Base-by-base conservation (phyloP, 2,113 vertebrate species). In the Lophius piscatorius region DNA sequence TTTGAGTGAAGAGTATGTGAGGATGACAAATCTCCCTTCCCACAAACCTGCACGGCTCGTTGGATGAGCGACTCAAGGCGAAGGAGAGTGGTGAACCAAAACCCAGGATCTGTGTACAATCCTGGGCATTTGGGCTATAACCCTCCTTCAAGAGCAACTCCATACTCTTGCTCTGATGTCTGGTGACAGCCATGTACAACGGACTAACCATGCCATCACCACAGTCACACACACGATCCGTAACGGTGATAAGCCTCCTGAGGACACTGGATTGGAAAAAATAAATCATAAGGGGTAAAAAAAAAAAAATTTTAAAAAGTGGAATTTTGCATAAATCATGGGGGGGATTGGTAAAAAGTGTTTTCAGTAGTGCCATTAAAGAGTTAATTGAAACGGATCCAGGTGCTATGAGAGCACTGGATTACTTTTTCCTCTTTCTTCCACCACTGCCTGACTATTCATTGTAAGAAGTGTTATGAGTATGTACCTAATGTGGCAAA, bases 61-160 rank as follows among this genome's bases (percentile, higher is more conserved):
- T n/a, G 2, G 45, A 3, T 2, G 74, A 8, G 9, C 0, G 20
- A 10, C 3, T 29, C 16, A 88, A 18, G 9, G 81, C 61, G 1
- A 67, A 9, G 3, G 58, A 44, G 13, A 97, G 86, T 0, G 96
- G 96, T 4, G 94, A 94, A 6, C 46, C 73, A 63, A 91, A 81
- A 36, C 65, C 70, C 0, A 94, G 93, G 23, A 80, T 39, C 0
- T 77, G 64, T 0, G 51, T 59, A 81, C 94, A 95, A 62, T 87
- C 89, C 52, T 99, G 97, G 23, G 94, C 97, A 14, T 98, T 92
- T 0, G 97, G 94, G 63, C 91, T 94, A 56, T 91, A 99, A 20
- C 94, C 95, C 18, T 85, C 84, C 4, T 49, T 62, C 10, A 99
- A 78, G 2, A 99, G 82, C 36, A 89, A 29, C 36, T 91, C 88